Base-by-base conservation (phyloP, 1,140 invertebrate genomes). In the Lethocerus indicus region DNA sequence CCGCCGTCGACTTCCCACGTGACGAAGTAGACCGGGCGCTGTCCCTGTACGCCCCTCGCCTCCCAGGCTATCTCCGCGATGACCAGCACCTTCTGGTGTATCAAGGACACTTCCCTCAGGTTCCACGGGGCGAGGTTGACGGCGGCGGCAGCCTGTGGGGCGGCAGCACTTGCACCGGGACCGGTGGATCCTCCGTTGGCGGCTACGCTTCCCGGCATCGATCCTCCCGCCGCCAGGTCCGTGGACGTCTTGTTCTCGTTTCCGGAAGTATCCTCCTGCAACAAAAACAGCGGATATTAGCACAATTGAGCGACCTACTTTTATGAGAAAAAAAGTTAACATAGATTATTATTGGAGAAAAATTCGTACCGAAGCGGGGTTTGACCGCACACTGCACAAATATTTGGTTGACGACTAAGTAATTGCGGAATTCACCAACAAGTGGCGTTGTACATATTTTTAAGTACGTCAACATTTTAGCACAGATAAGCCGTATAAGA, bases 1-100 rank as follows among this genome's bases (percentile, higher is more conserved):
- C 81, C 81, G 37, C 82, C 81, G 56, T 80, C 79, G 7, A 84
- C 78, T 69, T 86, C 81, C 83, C 83, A 86, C 35, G 81, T 84
- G 44, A 86, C 81, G 56, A 85, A 68, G 63, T 84, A 85, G 28
- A 83, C 73, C 18, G 53, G 57, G 21, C 46, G 47, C 27, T 36
- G 32, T 29, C n/a, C 50, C 69, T 70, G 40, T 73, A 69, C 52
- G 76, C 74, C 79, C 79, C 81, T 44, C 4, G 42, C 42, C 52
- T 78, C 75, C 81, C 81, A 83, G 29, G 78, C 74, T 48, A 83
- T 76, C 66, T 83, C 79, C 24, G 78, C 79, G 41, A 83, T 78
- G 12, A 83, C 81, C 46, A 83, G 46, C 42, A 76, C 74, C 61
- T 78, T 77, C 62, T 80, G 77, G 60, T 79, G 76, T 45, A 79